Percentiles rank a stretch among this genome's conserved stretches.
Evolutionary conservation across 1,140 invertebrate genomes (phyloP).

Genomic region (Drosophila trapezifrons): DNA sequence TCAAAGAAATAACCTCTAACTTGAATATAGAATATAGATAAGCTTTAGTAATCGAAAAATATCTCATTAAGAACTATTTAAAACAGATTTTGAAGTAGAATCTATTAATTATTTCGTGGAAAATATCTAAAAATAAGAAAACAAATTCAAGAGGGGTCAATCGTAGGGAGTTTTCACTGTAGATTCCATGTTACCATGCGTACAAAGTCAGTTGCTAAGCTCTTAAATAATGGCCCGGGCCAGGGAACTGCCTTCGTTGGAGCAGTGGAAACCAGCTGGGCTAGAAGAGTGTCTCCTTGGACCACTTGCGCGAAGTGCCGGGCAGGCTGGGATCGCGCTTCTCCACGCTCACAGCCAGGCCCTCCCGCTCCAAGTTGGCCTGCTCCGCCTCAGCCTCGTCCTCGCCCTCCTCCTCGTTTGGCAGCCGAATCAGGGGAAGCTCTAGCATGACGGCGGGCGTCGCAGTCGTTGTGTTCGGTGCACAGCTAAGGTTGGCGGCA

Average conservation of each 20-base stretch:
- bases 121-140: neutral
- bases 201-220: constrained; percentile 76
- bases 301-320: constrained; percentile 81
- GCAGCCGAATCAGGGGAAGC: constrained; percentile 79
- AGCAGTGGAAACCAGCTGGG: constrained; percentile 70
- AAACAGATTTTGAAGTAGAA: neutral
- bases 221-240: constrained; percentile 56
- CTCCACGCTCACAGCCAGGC: constrained; percentile 9
- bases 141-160: too few relatives aligned
- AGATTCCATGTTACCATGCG: constrained; percentile 15
- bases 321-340: constrained; percentile 80
- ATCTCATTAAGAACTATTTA: neutral
- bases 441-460: constrained; percentile 78
- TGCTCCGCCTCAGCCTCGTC: constrained; percentile 3
- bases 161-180: constrained; percentile 26
- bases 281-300: constrained; percentile 84
- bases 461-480: constrained; percentile 22
- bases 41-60: too few relatives aligned
- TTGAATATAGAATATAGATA: neutral
- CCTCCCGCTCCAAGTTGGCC: neutral
- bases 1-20: neutral
- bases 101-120: too few relatives aligned
- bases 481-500: constrained; percentile 62
- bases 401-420: constrained; percentile 50
- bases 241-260: constrained; percentile 53